Evolutionary conservation across 2,797 vertebrate genomes (phyloP).

Genomic region (Sebastes trivittatus): DNA sequence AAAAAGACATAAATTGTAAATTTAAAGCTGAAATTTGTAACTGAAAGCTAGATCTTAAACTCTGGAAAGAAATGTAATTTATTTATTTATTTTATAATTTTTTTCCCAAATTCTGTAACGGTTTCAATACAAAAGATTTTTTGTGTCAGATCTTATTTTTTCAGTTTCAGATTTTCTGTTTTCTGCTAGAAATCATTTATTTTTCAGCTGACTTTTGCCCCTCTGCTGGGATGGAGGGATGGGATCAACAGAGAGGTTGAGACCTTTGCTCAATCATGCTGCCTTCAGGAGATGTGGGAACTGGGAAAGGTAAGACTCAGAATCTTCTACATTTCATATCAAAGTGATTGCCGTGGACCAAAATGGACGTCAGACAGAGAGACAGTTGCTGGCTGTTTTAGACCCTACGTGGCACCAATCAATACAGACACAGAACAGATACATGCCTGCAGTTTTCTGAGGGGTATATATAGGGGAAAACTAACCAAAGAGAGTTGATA

Average conservation of each 20-base stretch:
- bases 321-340: not conserved
- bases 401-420: not conserved
- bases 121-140: no score
- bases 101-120: fast-evolving
- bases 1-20: not conserved
- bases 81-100: no score
- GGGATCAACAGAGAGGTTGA: not conserved
- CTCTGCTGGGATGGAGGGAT: not conserved
- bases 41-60: not conserved
- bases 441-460: not conserved
- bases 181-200: not conserved
- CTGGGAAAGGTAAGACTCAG: not conserved
- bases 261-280: not conserved
- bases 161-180: not conserved
- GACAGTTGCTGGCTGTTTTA: not conserved
- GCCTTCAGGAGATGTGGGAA: not conserved
- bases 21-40: not conserved
- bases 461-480: not conserved
- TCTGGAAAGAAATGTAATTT: not conserved
- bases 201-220: not conserved
- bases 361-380: not conserved
- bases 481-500: conserved; percentile 97
- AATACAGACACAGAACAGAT: not conserved
- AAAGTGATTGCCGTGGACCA: not conserved
- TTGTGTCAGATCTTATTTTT: not conserved